These are phyloP conservation scores for Charanyca ferruginea DNA, from an alignment of 2,888 invertebrate genomes.

Conservation along the genomic window DNA sequence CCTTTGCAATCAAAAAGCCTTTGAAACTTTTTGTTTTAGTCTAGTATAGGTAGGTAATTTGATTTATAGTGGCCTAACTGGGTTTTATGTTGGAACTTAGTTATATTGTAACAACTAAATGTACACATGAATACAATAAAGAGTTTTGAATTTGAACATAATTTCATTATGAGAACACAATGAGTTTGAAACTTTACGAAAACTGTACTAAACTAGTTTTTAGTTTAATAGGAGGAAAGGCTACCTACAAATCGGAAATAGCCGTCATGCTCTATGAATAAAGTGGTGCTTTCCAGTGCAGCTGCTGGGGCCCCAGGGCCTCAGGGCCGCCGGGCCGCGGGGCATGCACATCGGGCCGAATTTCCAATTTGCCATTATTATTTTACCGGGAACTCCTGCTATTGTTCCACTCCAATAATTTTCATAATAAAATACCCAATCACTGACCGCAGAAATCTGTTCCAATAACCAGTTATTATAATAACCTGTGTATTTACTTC, in stretches of 20 bases:
- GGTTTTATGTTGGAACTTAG: too few species aligned
- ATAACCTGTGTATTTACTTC: conserved; percentile 12
- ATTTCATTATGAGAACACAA: conserved; percentile 1
- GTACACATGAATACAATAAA: too few species aligned
- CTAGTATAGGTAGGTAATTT: too few species aligned
- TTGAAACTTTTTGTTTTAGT: neutral
- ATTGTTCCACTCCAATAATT: conserved; percentile 48
- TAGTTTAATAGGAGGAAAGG: neutral
- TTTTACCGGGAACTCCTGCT: conserved; percentile 32
- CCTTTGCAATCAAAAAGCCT: neutral
- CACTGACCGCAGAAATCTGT: conserved; percentile 10
- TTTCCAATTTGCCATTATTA: conserved; percentile 53
- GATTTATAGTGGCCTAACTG: too few species aligned
- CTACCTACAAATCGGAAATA: conserved; percentile 49
- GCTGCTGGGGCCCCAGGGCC: conserved; percentile 31
- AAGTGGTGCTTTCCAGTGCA: conserved; percentile 31
- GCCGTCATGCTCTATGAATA: conserved; percentile 36
- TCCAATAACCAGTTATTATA: conserved; percentile 37
- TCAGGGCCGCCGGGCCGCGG: neutral
- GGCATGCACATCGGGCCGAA: conserved; percentile 34
- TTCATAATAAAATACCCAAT: conserved; percentile 49
- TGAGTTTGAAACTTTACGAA: neutral
- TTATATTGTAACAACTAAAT: too few species aligned
- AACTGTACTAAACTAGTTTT: neutral
- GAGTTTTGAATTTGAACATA: neutral